phyloP scores from a whole-genome alignment of 2,797 vertebrate genomes.

The Anas capensis region DNA sequence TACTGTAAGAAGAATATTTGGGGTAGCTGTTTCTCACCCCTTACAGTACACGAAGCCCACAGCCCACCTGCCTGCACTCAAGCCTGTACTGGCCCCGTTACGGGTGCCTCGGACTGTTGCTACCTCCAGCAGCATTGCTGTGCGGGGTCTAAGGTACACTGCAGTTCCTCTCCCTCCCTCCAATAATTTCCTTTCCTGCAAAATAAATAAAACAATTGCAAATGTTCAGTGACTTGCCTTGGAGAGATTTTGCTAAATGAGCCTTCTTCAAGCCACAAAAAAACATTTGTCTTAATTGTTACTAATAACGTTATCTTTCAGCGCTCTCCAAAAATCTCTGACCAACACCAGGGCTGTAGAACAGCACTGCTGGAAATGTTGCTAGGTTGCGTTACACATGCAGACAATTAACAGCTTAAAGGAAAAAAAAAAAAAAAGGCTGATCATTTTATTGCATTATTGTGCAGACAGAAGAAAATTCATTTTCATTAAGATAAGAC shows the following conservation, averaged over 20 bases:
- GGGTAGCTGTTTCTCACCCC: neutral
- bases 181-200: neutral
- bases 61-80: accelerated
- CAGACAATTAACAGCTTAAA: conserved; percentile 53
- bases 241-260: conserved; percentile 62
- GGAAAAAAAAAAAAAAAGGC: neutral
- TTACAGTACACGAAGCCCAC: neutral
- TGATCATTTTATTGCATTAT: conserved; percentile 53
- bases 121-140: neutral
- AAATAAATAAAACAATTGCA: conserved; percentile 37
- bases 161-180: neutral
- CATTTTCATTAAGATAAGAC: conserved; percentile 67
- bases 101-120: neutral
- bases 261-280: conserved; percentile 44
- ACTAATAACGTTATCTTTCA: conserved; percentile 62
- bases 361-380: conserved; percentile 5
- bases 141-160: neutral
- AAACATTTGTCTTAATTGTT: conserved; percentile 66
- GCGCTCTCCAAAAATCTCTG: conserved; percentile 27
- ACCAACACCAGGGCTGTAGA: conserved; percentile 24
- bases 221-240: neutral
- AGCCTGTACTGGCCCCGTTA: neutral
- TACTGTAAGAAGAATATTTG: conserved; percentile 28
- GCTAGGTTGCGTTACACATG: conserved; percentile 17
- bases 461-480: conserved; percentile 64